A percentile compares a stretch with the other conserved stretches of the same genome.
These are phyloP conservation scores for Sinohyriopsis cumingii DNA, from an alignment of 2,888 invertebrate genomes.

Conservation along the genomic window DNA sequence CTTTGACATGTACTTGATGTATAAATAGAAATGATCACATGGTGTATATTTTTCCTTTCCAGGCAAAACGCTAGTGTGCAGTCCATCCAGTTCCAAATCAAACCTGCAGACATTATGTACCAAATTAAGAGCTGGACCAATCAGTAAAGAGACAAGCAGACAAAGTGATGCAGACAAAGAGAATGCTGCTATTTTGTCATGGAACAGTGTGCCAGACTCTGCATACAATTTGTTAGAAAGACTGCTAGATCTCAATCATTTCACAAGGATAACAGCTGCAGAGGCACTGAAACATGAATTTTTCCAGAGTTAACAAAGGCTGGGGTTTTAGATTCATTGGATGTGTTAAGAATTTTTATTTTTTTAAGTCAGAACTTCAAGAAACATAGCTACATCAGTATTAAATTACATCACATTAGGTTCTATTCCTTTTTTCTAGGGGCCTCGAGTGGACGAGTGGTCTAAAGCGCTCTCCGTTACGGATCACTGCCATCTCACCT, in stretches of 20 bases:
- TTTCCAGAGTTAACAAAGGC: slow-evolving; percentile 69
- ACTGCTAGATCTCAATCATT: slow-evolving; percentile 86
- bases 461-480: no score
- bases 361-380: no score
- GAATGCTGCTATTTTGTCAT: slow-evolving; percentile 27
- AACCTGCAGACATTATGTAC: slow-evolving; percentile 71
- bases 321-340: no score
- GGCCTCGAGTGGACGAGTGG: no score
- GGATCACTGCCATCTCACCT: no score
- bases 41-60: slow-evolving; percentile 18
- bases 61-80: slow-evolving; percentile 64
- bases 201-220: slow-evolving; percentile 75
- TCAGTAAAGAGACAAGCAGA: slow-evolving; percentile 22
- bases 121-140: slow-evolving; percentile 56
- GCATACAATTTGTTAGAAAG: slow-evolving; percentile 83
- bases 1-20: no score
- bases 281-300: slow-evolving; percentile 86
- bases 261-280: slow-evolving; percentile 81
- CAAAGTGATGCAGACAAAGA: slow-evolving; percentile 26
- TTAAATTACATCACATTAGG: no score
- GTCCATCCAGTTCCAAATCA: slow-evolving; percentile 53
- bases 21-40: neutral
- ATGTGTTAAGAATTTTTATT: no score
- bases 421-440: no score
- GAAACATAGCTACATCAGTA: no score